Conservation (phyloP, 2,888 invertebrate genomes). For the Coronaproctus castanopsis region DNA sequence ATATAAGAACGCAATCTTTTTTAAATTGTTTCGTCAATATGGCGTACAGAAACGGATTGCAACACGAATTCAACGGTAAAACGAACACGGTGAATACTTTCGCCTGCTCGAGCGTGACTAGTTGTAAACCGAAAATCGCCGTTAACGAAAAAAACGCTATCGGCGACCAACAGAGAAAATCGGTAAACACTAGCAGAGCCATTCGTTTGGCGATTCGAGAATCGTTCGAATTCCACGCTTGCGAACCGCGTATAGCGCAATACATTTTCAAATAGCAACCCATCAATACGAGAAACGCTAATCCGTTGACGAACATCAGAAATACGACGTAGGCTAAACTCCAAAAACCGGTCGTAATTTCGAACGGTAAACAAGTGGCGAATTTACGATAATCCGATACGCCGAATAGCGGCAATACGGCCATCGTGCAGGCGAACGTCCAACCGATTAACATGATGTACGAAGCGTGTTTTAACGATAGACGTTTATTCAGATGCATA, state of each 20-base stretch:
- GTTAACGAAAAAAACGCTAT: slow-evolving; percentile 89
- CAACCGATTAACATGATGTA: slow-evolving; percentile 87
- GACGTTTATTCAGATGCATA: slow-evolving; percentile 75
- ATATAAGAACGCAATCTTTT: slow-evolving; percentile 86
- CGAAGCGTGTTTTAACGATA: slow-evolving; percentile 77
- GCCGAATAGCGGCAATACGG: slow-evolving; percentile 69
- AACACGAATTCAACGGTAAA: slow-evolving; percentile 85
- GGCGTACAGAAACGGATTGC: slow-evolving; percentile 94
- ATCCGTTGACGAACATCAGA: slow-evolving; percentile 75
- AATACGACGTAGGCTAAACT: slow-evolving; percentile 77
- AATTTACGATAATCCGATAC: slow-evolving; percentile 90
- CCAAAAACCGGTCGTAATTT: slow-evolving; percentile 52
- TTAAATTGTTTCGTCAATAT: slow-evolving; percentile 95
- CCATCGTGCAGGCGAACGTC: slow-evolving; percentile 71
- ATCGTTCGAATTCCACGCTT: slow-evolving; percentile 94
- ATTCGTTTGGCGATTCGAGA: slow-evolving; percentile 88
- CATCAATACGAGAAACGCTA: slow-evolving; percentile 84
- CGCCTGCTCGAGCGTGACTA: slow-evolving; percentile 83
- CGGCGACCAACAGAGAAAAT: slow-evolving; percentile 95
- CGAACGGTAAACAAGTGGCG: slow-evolving; percentile 89
- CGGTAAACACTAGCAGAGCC: slow-evolving; percentile 90
- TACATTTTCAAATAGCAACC: slow-evolving; percentile 95
- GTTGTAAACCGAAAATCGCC: slow-evolving; percentile 72
- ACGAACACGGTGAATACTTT: slow-evolving; percentile 90
- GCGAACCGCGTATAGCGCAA: slow-evolving; percentile 83